phyloP scores from a whole-genome alignment of 2,797 vertebrate genomes.

The Sebastes reedi region DNA sequence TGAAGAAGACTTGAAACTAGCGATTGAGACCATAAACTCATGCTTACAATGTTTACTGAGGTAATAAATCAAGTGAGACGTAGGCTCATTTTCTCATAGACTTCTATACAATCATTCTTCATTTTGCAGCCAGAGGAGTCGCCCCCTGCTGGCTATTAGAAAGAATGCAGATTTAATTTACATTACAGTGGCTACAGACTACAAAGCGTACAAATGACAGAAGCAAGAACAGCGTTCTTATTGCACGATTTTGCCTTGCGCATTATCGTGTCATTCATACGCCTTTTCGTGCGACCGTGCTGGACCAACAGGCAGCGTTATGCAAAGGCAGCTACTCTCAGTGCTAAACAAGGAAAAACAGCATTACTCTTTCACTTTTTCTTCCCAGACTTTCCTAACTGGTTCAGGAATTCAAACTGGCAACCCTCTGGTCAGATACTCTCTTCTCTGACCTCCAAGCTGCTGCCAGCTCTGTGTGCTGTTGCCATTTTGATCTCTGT shows the following conservation, averaged over 20 bases:
- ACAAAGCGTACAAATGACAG: too few species aligned
- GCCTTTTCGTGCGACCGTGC: too few species aligned
- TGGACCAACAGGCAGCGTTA: background rate
- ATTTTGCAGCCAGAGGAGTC: accelerated
- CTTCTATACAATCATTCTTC: accelerated
- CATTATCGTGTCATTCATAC: too few species aligned
- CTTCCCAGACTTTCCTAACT: background rate
- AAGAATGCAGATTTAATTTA: background rate
- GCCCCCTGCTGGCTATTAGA: background rate
- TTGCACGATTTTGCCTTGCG: too few species aligned
- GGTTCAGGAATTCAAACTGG: slow-evolving; percentile 23
- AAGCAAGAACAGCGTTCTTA: too few species aligned
- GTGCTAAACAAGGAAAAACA: background rate
- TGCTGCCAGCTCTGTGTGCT: slow-evolving; percentile 29
- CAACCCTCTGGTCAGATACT: slow-evolving; percentile 22
- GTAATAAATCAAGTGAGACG: too few species aligned
- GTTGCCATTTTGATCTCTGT: slow-evolving; percentile 21
- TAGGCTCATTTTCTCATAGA: too few species aligned
- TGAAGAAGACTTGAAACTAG: too few species aligned
- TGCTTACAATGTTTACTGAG: too few species aligned
- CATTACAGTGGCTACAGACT: too few species aligned
- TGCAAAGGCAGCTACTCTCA: background rate
- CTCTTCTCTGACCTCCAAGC: slow-evolving; percentile 20
- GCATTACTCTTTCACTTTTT: background rate
- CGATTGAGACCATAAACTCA: too few species aligned